Percentiles rank a stretch among this genome's conserved stretches.
Conservation (phyloP, 2,113 vertebrate species). For the Strix uralensis region DNA sequence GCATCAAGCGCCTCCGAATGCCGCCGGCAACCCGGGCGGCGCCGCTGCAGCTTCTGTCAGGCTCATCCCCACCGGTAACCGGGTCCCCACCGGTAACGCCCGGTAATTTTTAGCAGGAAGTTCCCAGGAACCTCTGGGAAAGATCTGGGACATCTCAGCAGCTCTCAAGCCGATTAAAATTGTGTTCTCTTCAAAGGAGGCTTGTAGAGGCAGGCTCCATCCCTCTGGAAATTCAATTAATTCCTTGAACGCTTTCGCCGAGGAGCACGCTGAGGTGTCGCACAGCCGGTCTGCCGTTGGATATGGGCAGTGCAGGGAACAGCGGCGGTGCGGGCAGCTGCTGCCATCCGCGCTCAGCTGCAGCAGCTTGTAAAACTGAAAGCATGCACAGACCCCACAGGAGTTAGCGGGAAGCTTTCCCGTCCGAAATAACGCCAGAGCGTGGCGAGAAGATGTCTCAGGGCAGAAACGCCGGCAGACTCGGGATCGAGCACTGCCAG, state of each 20-base stretch:
- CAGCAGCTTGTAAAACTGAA: neutral
- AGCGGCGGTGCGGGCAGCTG: neutral
- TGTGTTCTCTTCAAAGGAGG: neutral
- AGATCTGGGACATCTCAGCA: neutral
- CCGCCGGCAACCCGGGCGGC: neutral
- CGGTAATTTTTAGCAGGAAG: neutral
- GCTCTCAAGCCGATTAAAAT: neutral
- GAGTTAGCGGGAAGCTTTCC: neutral
- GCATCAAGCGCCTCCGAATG: neutral
- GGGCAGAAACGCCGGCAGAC: neutral
- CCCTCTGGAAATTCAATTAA: neutral
- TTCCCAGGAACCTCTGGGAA: slow-evolving; percentile 1
- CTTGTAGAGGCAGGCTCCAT: neutral
- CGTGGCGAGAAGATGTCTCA: neutral
- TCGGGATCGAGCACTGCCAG: neutral
- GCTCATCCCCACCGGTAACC: neutral
- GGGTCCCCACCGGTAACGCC: neutral
- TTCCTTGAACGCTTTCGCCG: neutral
- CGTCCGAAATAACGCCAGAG: neutral
- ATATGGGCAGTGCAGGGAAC: rapidly evolving
- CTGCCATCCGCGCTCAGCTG: neutral
- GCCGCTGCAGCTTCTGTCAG: neutral
- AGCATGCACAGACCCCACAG: rapidly evolving
- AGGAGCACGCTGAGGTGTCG: neutral
- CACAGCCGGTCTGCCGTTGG: neutral